Evolutionary conservation across 2,888 invertebrate species (phyloP), one percentile per base, ranked within the genome.

Genomic region (Acanthopleura granulata): DNA sequence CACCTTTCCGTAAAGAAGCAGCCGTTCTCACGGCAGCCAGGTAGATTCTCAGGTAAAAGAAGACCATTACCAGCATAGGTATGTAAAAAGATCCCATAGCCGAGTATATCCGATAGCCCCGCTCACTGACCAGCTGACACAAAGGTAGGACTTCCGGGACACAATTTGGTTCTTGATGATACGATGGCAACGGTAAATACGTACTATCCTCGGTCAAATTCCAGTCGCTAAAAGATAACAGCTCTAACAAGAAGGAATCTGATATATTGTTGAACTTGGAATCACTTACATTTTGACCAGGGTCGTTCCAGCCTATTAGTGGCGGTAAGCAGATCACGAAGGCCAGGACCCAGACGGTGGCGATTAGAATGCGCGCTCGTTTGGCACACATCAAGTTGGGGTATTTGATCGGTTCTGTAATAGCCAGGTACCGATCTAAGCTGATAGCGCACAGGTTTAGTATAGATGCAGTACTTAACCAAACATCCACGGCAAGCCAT

Each of bases 391-490:
- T 93, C 86, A 96, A 93, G 83, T 95, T 94, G 30, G 98, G 97
- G 92, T 99, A 99, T 90, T 95, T 95, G 86, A 99, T 96, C 0
- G 99, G 99, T 74, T 97, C 93, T 62, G 98, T 98, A 78, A 99
- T 98, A 30, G 99, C 99, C 85, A 99, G 95, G 92, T 98, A 99
- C 22, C 93, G 87, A 79, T 91, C 98, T 88, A 98, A 92, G 22
- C 97, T 97, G 89, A 98, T 98, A 85, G 97, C 98, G 90, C 97
- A 97, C 75, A 98, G 93, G 91, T 98, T 98, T 84, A 98, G 93
- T 86, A 98, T 98, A 84, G 97, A 97, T 0, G 98, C 97, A 0
- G 99, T 99, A 92, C 98, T 98, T 95, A 98, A 95, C 97, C 98
- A 97, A 16, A 99, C 98, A 91, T 99, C 99, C 76, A 98, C 94